Base-by-base conservation (phyloP, 2,797 vertebrate species). In the Hoplostethus atlanticus region DNA sequence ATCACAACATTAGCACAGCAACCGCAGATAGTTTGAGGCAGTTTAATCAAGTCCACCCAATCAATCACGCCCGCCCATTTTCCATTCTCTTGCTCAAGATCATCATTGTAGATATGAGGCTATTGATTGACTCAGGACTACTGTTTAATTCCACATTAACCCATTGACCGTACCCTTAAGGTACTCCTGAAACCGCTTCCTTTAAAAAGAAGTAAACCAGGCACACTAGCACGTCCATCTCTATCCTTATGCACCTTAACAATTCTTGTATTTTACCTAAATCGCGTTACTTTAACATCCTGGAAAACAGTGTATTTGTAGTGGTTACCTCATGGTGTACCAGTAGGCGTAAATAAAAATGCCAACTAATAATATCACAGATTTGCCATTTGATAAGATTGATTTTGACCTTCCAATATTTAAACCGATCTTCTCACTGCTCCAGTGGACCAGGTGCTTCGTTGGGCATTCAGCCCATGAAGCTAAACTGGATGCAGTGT, bases 111-210 rank as follows among this genome's bases (percentile, higher is more conserved):
- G 71, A 13, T 64, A 78, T 64, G 55, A 69, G 64, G 62, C 44
- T 66, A 84, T 71, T 60, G 81, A 87, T 58, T 70, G 75, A 52
- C 61, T 28, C 44, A 70, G 54, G 31, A 54, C 61, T 62, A 56
- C 62, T 65, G 73, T 59, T 55, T 81, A 80, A 88, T 74, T 75
- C 77, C 67, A 78, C 71, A 85, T 85, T 77, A 87, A 87, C 73
- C 68, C 69, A 63, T 48, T 56, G 73, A 68, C 72, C 62, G 73
- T 52, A 55, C 73, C 71, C 8, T 42, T 28, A 17, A 48, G 72
- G 57, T 58, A 10, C 70, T 68, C 55, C 61, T 70, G 17, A 30
- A 64, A 68, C 67, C 62, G n/a, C 72, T 66, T 63, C 50, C 63
- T 57, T n/a, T 69, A 38, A 40, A 70, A 66, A 63, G 53, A 47